Evolutionary conservation across 2,113 vertebrate species (phyloP).

Genomic region (Macaca nemestrina): DNA sequence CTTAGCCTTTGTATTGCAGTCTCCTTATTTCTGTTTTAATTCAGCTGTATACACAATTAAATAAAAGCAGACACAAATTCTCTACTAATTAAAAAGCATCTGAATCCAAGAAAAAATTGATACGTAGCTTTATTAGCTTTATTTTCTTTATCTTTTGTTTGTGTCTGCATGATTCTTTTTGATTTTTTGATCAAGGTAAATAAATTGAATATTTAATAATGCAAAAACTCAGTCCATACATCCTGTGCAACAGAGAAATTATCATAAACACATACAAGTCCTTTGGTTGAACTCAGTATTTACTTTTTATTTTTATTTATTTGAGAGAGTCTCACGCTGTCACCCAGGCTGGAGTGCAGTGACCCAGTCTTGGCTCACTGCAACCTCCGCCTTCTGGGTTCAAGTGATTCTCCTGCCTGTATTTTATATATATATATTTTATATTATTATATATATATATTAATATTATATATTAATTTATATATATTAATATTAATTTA

Average conservation of each 20-base stretch:
- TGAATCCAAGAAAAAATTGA: not conserved
- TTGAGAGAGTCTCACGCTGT: too few relatives aligned
- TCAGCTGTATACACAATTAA: not conserved
- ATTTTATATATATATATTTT: too few relatives aligned
- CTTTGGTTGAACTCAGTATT: not conserved
- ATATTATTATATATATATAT: too few relatives aligned
- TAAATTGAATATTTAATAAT: not conserved
- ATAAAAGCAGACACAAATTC: not conserved
- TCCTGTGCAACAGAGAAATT: not conserved
- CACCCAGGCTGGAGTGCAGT: too few relatives aligned
- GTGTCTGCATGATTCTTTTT: not conserved
- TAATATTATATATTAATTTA: too few relatives aligned
- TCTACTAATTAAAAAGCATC: not conserved
- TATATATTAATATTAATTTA: too few relatives aligned
- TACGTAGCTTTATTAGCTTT: not conserved
- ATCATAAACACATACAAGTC: accelerated
- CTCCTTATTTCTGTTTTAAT: not conserved
- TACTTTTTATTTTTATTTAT: not conserved
- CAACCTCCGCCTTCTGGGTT: too few relatives aligned
- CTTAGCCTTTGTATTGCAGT: not conserved
- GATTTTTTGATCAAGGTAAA: slow-evolving; percentile 27
- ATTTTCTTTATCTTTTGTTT: slow-evolving; percentile 8
- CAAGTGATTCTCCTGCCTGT: too few relatives aligned
- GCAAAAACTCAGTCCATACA: not conserved
- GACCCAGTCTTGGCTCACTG: too few relatives aligned